Evolutionary conservation across 2,113 vertebrate species (phyloP).

Genomic region (Sturnus vulgaris): DNA sequence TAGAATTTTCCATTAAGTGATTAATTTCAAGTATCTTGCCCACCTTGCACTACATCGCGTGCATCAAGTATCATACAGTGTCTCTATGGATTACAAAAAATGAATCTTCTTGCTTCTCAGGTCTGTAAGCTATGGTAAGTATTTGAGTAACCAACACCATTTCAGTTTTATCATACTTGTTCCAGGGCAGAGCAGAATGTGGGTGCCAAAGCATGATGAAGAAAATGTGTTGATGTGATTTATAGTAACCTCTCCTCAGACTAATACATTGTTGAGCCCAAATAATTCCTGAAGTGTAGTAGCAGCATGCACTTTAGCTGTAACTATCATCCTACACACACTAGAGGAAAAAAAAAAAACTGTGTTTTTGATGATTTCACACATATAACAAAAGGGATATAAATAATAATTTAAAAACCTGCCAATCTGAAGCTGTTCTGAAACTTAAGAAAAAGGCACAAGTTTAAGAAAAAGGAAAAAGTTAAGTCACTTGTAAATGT

Average conservation of each 20-base stretch:
- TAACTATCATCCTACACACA: not conserved
- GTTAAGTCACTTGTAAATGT: not conserved
- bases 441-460: not conserved
- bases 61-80: not conserved
- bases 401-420: not conserved
- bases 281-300: not conserved
- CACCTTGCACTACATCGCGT: not conserved
- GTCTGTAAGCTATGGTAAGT: not conserved
- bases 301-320: not conserved
- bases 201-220: not conserved
- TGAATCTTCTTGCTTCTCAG: not conserved
- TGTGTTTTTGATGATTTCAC: not conserved
- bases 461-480: not conserved
- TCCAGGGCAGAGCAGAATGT: not conserved
- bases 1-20: not conserved
- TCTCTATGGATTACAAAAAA: not conserved
- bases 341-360: not conserved
- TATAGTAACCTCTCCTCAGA: not conserved
- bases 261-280: not conserved
- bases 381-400: not conserved
- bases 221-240: not conserved
- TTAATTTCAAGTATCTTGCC: not conserved
- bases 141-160: not conserved
- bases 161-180: not conserved
- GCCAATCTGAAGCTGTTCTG: not conserved